Base-by-base conservation (phyloP, 2,797 vertebrate species). In the Sorex maritimensis region DNA sequence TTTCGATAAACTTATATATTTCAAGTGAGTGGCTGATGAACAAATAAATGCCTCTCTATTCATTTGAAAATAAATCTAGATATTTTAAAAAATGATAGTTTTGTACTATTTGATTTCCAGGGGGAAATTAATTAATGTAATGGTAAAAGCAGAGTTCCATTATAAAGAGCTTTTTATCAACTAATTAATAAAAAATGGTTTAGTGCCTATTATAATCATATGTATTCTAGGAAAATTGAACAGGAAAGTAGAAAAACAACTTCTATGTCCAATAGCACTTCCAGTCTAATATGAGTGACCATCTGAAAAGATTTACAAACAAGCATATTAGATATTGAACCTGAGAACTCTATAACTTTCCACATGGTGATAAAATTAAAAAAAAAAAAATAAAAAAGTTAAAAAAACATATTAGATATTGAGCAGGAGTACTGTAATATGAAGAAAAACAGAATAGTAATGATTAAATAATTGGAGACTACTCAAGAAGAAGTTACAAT, bases 1-100 rank as follows among this genome's bases (percentile, higher is more conserved):
- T n/a, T 58, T 67, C 52, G n/a, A 14, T 92, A 83, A 89, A 49
- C 26, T 80, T 78, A 46, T n/a, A n/a, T 30, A 68, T 55, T 88
- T 10, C 79, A 75, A 77, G 2, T 30, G 30, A 65, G 1, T 26
- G 3, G 1, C 58, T 80, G 4, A n/a, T 83, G 83, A 83, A 38
- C 11, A 81, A 81, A 26, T 1, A 79, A 71, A 26, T 26, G 1
- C 2, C 7, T 89, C 81, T 1, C 49, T 65, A 23, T 12, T 86
- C 74, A 67, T 41, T 3, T 87, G 61, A 87, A 58, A 67, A 44
- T 26, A 55, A 71, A 6, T 28, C 44, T 80, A 77, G 15, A 68
- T 14, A 72, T n/a, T 81, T 8, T 3, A 68, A 78, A 49, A 74
- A 65, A 24, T 69, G 73, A 46, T 30, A 65, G 2, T 73, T 52